Base-by-base conservation (phyloP, 2,888 invertebrate genomes). In the Craniophora ligustri region DNA sequence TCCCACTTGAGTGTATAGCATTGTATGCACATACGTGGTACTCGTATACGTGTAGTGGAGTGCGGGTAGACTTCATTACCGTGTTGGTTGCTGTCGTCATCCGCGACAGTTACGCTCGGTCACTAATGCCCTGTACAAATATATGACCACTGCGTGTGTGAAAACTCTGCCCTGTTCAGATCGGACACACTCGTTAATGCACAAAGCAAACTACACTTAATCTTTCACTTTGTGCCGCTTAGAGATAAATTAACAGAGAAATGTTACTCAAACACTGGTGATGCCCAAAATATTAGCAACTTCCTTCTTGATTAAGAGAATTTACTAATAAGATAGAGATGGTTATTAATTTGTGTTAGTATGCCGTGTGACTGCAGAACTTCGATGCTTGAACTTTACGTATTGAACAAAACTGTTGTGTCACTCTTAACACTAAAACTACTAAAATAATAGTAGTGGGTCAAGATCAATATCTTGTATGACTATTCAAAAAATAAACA, bases 221-320 rank as follows among this genome's bases (percentile, higher is more conserved):
- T 92, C 86, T 87, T 89, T 89, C 88, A 89, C 88, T 92, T 91
- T 91, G 86, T 88, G 75, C 82, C 82, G 84, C 86, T 88, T 88
- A 87, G 72, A 88, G 77, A 82, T 70, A 85, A 88, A 90, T 91
- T 90, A 89, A 88, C 89, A 78, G 84, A 85, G 82, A 86, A 85
- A 85, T 84, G 79, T 77, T 82, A 78, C 67, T 72, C 78, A 88
- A 88, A 91, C 77, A 88, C 66, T 59, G 63, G 62, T 79, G 77
- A 82, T 86, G 78, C 73, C 79, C 72, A 70, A 72, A 53, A 62
- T 78, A 82, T 87, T 87, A 86, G 83, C 85, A 70, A 67, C 76
- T 79, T 76, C 69, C 77, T 79, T 82, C 76, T 74, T 69, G 81
- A 82, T 82, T 81, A 83, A 78, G 74, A 72, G 80, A 84, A 82